Evolutionary conservation across 92 coral and sea anemone genomes (phyloP).

Genomic region (Heteractis magnifica): DNA sequence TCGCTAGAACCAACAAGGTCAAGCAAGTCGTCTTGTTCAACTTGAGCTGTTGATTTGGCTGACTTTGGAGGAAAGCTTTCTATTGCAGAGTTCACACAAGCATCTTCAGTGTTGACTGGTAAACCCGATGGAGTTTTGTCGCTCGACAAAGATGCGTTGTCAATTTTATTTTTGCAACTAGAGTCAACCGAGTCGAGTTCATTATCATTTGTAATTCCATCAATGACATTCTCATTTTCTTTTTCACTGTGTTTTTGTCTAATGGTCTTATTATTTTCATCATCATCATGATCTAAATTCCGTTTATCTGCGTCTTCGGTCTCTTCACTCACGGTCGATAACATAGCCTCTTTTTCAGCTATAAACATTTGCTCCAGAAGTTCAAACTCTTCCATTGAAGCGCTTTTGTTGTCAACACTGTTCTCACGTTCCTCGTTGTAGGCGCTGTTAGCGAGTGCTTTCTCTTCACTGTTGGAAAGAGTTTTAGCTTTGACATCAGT

Average conservation of each 20-base stretch:
- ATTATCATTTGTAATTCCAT: background rate
- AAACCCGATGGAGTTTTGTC: background rate
- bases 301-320: background rate
- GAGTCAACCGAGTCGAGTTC: background rate
- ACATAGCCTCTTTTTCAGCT: slow-evolving; percentile 25
- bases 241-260: too few species aligned
- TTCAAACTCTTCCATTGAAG: slow-evolving; percentile 69
- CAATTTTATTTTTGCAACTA: background rate
- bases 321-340: background rate
- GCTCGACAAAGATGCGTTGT: background rate
- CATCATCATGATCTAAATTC: background rate
- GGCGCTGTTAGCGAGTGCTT: slow-evolving; percentile 3
- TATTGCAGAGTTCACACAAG: background rate
- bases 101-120: background rate
- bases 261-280: background rate
- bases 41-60: background rate
- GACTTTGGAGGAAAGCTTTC: background rate
- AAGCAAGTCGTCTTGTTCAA: slow-evolving; percentile 69
- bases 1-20: slow-evolving; percentile 71
- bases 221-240: background rate
- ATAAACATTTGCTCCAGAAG: slow-evolving; percentile 53
- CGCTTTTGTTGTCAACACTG: slow-evolving; percentile 28
- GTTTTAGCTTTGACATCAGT: background rate
- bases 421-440: slow-evolving; percentile 39
- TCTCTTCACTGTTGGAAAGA: slow-evolving; percentile 5